Evolutionary conservation across 2,888 invertebrate genomes (phyloP).

Genomic region (Thymelicus acteon): DNA sequence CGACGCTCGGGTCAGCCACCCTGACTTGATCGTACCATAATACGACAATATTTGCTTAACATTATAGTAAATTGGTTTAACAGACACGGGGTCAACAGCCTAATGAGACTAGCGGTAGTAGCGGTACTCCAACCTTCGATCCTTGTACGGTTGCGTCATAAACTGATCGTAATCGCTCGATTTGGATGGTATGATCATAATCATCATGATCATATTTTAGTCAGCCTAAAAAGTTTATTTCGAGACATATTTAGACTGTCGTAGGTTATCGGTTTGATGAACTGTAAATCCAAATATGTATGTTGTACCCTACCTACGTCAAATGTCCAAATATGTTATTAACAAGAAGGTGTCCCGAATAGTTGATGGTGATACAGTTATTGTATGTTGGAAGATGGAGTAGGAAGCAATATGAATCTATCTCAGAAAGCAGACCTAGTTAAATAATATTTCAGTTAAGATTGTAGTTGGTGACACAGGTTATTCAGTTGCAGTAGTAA

Average conservation of each 20-base stretch:
- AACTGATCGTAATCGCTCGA: slow-evolving; percentile 50
- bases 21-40: slow-evolving; percentile 38
- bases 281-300: no score
- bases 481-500: no score
- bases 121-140: slow-evolving; percentile 62
- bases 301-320: no score
- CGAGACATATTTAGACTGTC: background rate
- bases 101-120: slow-evolving; percentile 57
- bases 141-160: slow-evolving; percentile 53
- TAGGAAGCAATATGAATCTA: no score
- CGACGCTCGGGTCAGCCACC: slow-evolving; percentile 37
- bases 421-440: no score
- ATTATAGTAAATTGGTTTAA: slow-evolving; percentile 49
- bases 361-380: no score
- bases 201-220: background rate
- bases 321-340: no score
- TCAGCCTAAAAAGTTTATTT: background rate
- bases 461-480: no score
- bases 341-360: no score
- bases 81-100: slow-evolving; percentile 55
- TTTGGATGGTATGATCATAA: slow-evolving; percentile 25
- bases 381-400: no score
- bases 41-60: slow-evolving; percentile 56
- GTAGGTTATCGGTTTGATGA: background rate
- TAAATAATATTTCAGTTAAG: no score